Evolutionary conservation across 1,140 invertebrate species (phyloP).

Genomic region (Stegodyphus dumicola): DNA sequence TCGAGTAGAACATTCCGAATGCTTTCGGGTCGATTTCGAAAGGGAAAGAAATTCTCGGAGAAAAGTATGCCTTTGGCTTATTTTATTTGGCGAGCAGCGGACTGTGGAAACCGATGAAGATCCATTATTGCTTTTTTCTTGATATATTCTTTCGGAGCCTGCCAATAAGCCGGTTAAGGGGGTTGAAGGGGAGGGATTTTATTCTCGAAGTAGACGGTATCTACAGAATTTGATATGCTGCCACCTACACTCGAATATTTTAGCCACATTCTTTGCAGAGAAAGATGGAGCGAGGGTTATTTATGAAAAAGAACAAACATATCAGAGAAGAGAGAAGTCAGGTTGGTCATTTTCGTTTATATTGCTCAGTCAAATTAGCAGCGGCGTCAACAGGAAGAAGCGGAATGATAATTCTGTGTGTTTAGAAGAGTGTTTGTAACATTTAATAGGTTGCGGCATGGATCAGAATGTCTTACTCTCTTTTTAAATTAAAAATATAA

Average conservation of each 20-base stretch:
- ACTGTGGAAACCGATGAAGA: slow-evolving; percentile 55
- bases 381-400: too few species aligned
- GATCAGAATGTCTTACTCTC: too few species aligned
- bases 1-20: background rate
- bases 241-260: background rate
- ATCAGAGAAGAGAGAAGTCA: too few species aligned
- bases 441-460: too few species aligned
- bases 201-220: slow-evolving; percentile 21
- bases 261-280: slow-evolving; percentile 38
- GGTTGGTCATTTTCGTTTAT: too few species aligned
- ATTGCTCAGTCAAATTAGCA: too few species aligned
- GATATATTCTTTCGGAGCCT: slow-evolving; percentile 8
- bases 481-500: too few species aligned
- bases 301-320: slow-evolving; percentile 26
- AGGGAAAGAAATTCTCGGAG: background rate
- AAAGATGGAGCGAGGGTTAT: slow-evolving; percentile 21
- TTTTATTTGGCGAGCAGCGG: slow-evolving; percentile 55
- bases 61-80: slow-evolving; percentile 50
- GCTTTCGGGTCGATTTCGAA: background rate
- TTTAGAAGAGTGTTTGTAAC: too few species aligned
- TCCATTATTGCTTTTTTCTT: slow-evolving; percentile 43
- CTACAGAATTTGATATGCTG: slow-evolving; percentile 48
- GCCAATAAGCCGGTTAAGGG: slow-evolving; percentile 42
- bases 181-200: slow-evolving; percentile 6
- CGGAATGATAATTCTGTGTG: too few species aligned